These are phyloP conservation scores for Lepidocyrtinus sp. DNA, from an alignment of 2,888 invertebrate species.

Conservation along the genomic window DNA sequence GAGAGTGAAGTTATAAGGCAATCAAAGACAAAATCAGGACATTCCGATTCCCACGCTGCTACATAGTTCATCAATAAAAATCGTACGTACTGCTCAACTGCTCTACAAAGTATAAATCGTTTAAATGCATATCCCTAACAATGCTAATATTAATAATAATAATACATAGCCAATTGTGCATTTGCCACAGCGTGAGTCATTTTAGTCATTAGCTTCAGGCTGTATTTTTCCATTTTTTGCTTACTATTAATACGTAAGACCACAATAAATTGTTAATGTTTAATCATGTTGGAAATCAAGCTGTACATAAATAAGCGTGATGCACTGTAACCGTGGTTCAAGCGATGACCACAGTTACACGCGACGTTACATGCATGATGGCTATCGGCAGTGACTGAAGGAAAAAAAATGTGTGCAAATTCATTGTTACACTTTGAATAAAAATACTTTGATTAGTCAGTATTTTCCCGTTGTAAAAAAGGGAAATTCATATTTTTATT, in stretches of 20 bases:
- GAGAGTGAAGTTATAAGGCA: slow-evolving; percentile 22
- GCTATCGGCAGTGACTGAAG: background rate
- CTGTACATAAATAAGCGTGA: background rate
- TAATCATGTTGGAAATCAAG: no score
- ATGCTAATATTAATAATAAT: slow-evolving; percentile 4
- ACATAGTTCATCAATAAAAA: background rate
- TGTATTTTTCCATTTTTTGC: no score
- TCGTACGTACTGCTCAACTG: slow-evolving; percentile 7
- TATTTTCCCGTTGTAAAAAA: slow-evolving; percentile 32
- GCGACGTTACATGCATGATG: slow-evolving; percentile 46
- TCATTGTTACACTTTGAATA: no score
- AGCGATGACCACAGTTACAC: slow-evolving; percentile 37
- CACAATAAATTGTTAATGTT: slow-evolving; percentile 3
- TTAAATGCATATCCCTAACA: slow-evolving; percentile 11
- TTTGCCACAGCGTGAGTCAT: no score
- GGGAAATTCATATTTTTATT: slow-evolving; percentile 33
- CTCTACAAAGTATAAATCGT: slow-evolving; percentile 24
- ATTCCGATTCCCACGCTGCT: slow-evolving; percentile 43
- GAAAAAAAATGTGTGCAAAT: slow-evolving; percentile 33
- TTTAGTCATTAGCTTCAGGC: no score
- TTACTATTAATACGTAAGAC: background rate
- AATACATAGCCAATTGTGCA: slow-evolving; percentile 12
- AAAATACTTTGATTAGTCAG: slow-evolving; percentile 7
- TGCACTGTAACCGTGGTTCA: background rate
- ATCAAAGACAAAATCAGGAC: slow-evolving; percentile 34